These are phyloP conservation scores for Drosophila ogumai DNA, from an alignment of 1,140 invertebrate genomes.

Conservation along the genomic window DNA sequence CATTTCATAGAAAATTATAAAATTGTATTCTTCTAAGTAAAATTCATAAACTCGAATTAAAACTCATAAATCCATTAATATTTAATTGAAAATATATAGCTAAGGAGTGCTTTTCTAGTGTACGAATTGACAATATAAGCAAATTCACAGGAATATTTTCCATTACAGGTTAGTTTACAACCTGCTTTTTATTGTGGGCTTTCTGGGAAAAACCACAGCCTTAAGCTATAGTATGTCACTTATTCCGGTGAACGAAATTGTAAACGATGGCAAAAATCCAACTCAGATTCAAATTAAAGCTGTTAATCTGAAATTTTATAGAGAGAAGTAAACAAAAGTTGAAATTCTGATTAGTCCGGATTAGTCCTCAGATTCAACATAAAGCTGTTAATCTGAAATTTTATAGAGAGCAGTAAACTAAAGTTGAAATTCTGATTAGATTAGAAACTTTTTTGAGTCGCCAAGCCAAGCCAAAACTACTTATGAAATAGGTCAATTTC, in stretches of 20 bases:
- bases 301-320: conserved; percentile 2
- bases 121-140: not conserved
- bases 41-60: too few relatives aligned
- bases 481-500: too few relatives aligned
- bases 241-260: not conserved
- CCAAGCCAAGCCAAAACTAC: too few relatives aligned
- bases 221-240: not conserved
- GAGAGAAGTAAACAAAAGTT: not conserved
- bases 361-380: not conserved
- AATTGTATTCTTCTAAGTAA: too few relatives aligned
- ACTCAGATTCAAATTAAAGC: not conserved
- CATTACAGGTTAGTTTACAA: not conserved
- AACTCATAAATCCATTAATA: too few relatives aligned
- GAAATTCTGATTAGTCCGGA: not conserved
- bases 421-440: not conserved
- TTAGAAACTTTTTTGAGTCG: not conserved
- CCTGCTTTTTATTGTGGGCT: not conserved
- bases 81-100: too few relatives aligned
- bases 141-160: not conserved
- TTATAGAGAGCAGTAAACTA: not conserved
- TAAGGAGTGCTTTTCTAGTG: not conserved
- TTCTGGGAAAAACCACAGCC: conserved; percentile 9
- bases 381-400: conserved; percentile 2
- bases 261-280: conserved; percentile 1
- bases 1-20: too few relatives aligned